Conservation (phyloP, 2,888 invertebrate genomes). For the Bugula neritina region DNA sequence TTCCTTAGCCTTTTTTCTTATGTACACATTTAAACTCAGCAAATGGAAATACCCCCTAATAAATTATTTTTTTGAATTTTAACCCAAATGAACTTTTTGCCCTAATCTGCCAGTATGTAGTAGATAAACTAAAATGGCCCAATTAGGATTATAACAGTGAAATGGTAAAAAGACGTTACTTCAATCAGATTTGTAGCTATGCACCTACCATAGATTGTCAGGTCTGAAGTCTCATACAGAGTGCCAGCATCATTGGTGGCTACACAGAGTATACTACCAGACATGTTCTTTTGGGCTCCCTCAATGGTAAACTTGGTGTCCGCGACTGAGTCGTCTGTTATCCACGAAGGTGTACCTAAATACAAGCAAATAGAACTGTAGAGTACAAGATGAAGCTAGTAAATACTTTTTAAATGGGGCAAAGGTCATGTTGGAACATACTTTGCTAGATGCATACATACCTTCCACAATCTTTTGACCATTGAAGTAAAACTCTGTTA, state of each 20-base stretch:
- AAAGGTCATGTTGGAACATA: background rate
- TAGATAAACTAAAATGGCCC: background rate
- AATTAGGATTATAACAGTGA: too few species aligned
- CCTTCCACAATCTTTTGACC: background rate
- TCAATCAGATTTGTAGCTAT: too few species aligned
- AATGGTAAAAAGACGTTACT: too few species aligned
- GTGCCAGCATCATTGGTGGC: background rate
- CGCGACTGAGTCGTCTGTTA: background rate
- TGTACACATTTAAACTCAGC: too few species aligned
- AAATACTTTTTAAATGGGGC: background rate
- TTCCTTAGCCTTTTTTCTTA: too few species aligned
- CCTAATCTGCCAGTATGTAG: too few species aligned
- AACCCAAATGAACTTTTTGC: too few species aligned
- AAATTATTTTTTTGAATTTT: too few species aligned
- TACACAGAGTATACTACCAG: slow-evolving; percentile 12
- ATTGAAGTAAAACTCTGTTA: background rate
- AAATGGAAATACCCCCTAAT: too few species aligned
- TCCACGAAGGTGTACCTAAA: background rate
- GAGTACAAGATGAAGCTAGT: too few species aligned
- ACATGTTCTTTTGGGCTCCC: background rate
- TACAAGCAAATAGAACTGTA: too few species aligned
- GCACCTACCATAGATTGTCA: slow-evolving; percentile 14
- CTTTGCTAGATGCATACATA: background rate
- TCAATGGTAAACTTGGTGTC: background rate
- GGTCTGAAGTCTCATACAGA: background rate